These are phyloP conservation scores for Virgularia gustaviana DNA, from an alignment of 92 coral and sea anemone genomes.

Conservation along the genomic window DNA sequence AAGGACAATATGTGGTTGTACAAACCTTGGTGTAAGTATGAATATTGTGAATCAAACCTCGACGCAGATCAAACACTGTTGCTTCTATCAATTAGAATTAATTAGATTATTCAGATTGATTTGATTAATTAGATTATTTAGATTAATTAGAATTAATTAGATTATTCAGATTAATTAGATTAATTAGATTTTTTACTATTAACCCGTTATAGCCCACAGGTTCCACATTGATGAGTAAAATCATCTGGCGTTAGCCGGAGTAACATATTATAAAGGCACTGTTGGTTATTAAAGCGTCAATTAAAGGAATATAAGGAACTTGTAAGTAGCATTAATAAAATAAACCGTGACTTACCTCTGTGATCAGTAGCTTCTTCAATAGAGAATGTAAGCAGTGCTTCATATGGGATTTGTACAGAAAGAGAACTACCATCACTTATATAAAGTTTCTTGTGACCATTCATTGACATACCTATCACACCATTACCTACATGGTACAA, in stretches of 20 bases:
- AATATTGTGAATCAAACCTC: conserved; percentile 73
- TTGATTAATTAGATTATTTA: background rate
- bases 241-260: no score
- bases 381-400: conserved; percentile 29
- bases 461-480: conserved; percentile 65
- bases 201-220: no score
- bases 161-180: background rate
- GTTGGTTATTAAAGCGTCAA: no score
- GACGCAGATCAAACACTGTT: conserved; percentile 69
- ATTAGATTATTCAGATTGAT: background rate
- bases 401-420: conserved; percentile 18
- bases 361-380: conserved; percentile 20
- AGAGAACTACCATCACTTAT: conserved; percentile 43
- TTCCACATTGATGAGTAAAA: no score
- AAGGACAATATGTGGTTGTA: no score
- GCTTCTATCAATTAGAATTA: conserved; percentile 66
- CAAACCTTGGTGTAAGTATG: conserved; percentile 81
- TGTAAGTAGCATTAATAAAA: no score
- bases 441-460: conserved; percentile 42
- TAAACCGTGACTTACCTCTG: conserved; percentile 18
- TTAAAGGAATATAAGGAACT: no score
- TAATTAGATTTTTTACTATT: background rate
- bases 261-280: no score
- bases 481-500: conserved; percentile 99
- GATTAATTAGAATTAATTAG: background rate